Evolutionary conservation across 2,113 vertebrate genomes (phyloP), one percentile per base, ranked within the genome.

Genomic region (Tympanuchus pallidicinctus): DNA sequence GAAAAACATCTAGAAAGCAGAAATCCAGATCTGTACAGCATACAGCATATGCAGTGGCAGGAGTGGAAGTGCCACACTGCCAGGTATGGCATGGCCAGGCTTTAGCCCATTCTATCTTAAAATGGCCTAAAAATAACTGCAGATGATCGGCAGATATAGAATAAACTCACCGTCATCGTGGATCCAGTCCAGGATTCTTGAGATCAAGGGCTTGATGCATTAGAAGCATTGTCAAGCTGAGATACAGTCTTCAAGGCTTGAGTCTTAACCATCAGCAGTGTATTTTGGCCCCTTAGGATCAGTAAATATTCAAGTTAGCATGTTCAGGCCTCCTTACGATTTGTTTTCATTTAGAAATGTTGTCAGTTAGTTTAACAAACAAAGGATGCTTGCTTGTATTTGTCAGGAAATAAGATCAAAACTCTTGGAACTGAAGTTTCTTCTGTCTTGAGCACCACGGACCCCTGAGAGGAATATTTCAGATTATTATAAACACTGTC

Each of bases 291-390:
- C 43, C 13, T 63, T 73, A 86, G 65, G 70, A 77, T 9, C 42
- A n/a, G 47, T 34, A 86, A 91, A 83, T 50, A 83, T 4, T 18
- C 0, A 0, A 61, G 48, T 7, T 32, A 7, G 12, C 3, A 0
- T 17, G 13, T 48, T 42, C 3, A 4, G 45, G 38, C 24, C 27
- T 45, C 63, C 40, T 63, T 71, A 61, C 48, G 34, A 36, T 48
- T 76, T 60, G 8, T 27, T 63, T 82, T 48, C 73, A 18, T 2
- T 59, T 38, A 24, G 38, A 71, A 67, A 52, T 63, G 0, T 22
- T 24, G 24, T 69, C 27, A 1, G 0, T 47, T 21, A 60, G 22
- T 42, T 78, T 8, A 38, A 54, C 65, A 8, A 36, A 42, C 42
- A 52, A 34, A 21, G 12, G 27, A 17, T 2, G 22, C 4, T 5